Evolutionary conservation across 2,797 vertebrate species (phyloP).

Genomic region (Mormyrus hasselquistii): DNA sequence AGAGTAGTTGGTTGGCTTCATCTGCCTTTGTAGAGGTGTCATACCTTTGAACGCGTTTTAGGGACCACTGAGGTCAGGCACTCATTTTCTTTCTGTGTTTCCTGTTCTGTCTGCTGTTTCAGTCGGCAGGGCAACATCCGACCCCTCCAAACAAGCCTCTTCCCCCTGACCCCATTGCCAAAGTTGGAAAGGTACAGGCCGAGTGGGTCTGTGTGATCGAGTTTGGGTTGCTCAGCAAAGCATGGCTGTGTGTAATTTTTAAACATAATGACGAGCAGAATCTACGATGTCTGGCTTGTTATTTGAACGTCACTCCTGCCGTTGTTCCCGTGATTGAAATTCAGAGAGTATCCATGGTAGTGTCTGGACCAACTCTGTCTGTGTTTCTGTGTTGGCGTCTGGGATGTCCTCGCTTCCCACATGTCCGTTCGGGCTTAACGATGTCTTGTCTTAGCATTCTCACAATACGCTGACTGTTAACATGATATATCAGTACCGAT

Average conservation of each 20-base stretch:
- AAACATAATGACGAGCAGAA: neutral
- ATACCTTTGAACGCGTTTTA: neutral
- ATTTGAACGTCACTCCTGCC: neutral
- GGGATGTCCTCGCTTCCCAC: neutral
- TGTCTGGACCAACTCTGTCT: neutral
- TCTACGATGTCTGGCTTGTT: neutral
- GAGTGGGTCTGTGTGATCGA: constrained; percentile 33
- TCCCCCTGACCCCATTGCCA: constrained; percentile 64
- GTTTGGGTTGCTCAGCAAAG: neutral
- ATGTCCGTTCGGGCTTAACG: neutral
- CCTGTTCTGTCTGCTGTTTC: constrained; percentile 46
- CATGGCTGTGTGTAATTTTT: neutral
- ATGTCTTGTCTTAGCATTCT: neutral
- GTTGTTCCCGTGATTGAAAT: neutral
- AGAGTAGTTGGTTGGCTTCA: neutral
- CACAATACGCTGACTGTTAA: neutral
- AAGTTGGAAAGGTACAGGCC: constrained; percentile 58
- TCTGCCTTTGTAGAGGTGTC: neutral
- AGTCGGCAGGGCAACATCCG: constrained; percentile 57
- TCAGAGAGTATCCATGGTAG: neutral
- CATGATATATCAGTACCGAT: neutral
- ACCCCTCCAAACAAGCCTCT: constrained; percentile 64
- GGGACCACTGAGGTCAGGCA: neutral
- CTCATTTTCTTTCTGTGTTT: constrained; percentile 8
- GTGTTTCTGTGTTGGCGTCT: neutral